Percentiles rank a stretch among this genome's conserved stretches.
These are phyloP conservation scores for Sebastes umbrosus DNA, from an alignment of 2,797 vertebrate genomes.

Conservation along the genomic window DNA sequence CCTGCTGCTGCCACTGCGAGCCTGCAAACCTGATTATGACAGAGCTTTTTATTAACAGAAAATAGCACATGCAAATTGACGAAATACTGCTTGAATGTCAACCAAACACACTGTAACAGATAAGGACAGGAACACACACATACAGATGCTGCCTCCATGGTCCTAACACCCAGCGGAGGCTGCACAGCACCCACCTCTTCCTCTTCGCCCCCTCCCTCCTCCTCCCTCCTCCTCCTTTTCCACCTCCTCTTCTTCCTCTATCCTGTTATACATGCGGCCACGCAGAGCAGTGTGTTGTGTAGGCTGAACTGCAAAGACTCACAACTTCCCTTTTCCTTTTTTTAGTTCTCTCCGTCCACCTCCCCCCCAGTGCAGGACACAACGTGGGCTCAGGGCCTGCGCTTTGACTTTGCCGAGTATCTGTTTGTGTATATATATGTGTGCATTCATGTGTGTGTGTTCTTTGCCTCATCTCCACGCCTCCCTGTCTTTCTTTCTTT, in stretches of 20 bases:
- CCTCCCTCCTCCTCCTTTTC: not conserved
- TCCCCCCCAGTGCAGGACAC: conserved; percentile 27
- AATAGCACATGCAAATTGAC: not conserved
- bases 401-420: conserved; percentile 24
- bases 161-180: not conserved
- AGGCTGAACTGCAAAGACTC: conserved; percentile 35
- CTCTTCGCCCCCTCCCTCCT: not conserved
- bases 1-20: not conserved
- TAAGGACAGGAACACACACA: not conserved
- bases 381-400: not conserved
- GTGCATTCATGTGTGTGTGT: not conserved
- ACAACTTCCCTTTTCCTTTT: conserved; percentile 35
- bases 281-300: conserved; percentile 18
- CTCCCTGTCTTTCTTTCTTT: not conserved
- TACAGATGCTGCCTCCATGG: not conserved
- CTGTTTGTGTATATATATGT: not conserved
- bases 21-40: conserved; percentile 4
- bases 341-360: conserved; percentile 47
- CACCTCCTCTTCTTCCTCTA: not conserved
- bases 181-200: not conserved
- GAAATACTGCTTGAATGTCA: conserved; percentile 3
- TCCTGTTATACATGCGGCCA: conserved; percentile 15
- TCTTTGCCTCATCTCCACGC: not conserved
- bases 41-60: not conserved
- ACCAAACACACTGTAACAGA: not conserved